Evolutionary conservation across 2,888 invertebrate species (phyloP).

Genomic region (Drosophila ezoana): DNA sequence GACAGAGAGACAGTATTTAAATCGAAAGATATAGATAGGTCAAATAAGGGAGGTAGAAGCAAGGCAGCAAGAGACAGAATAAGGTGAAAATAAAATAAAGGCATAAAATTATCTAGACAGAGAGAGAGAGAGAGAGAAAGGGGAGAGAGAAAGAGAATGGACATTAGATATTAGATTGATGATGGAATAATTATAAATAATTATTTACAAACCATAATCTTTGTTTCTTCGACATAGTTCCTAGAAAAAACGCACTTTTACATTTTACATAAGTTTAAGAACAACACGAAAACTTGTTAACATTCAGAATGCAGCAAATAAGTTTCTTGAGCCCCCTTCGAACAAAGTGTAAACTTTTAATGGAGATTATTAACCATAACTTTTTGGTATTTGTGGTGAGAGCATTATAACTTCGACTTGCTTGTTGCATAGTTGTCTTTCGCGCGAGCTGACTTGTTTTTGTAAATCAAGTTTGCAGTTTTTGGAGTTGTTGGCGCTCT

Average conservation of each 20-base stretch:
- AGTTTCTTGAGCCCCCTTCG: not conserved
- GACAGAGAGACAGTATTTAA: too few species aligned
- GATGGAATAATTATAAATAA: not conserved
- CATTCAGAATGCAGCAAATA: constrained; percentile 6
- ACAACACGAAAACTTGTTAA: constrained; percentile 1
- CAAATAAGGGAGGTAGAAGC: too few species aligned
- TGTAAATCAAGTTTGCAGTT: constrained; percentile 75
- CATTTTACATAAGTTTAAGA: not conserved
- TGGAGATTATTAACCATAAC: constrained; percentile 24
- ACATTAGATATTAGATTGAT: not conserved
- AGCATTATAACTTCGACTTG: constrained; percentile 54
- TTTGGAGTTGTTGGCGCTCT: constrained; percentile 58
- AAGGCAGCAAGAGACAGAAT: too few species aligned
- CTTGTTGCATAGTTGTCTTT: constrained; percentile 33
- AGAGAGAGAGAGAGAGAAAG: not conserved
- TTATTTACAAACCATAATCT: not conserved
- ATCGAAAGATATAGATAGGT: too few species aligned
- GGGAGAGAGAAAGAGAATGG: not conserved
- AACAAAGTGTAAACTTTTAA: constrained; percentile 10
- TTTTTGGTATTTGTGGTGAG: constrained; percentile 16
- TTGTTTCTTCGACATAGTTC: too few species aligned
- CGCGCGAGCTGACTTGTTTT: constrained; percentile 32
- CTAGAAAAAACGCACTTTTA: not conserved
- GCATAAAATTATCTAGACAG: not conserved
- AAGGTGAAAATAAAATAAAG: not conserved